Evolutionary conservation across 2,113 vertebrate genomes (phyloP).

Genomic region (Leptobrachium leishanense): DNA sequence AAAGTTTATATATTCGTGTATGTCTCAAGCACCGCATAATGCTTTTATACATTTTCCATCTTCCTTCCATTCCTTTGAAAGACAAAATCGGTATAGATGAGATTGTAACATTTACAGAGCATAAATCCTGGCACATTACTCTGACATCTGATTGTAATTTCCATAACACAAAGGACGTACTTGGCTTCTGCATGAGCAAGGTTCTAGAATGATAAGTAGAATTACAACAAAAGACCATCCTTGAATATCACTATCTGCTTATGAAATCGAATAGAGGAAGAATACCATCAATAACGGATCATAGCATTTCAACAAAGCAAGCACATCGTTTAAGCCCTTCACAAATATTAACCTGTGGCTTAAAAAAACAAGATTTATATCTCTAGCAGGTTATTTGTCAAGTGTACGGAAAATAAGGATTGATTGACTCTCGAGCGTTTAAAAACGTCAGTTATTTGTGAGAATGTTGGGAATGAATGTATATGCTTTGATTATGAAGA

Average conservation of each 20-base stretch:
- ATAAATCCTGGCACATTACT: not conserved
- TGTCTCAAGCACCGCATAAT: no score
- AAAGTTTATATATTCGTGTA: no score
- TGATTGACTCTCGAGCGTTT: no score
- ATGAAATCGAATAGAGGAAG: not conserved
- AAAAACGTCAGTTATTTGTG: no score
- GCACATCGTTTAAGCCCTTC: not conserved
- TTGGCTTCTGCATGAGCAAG: not conserved
- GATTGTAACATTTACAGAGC: not conserved
- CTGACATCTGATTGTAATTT: not conserved
- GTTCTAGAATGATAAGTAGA: conserved; percentile 8
- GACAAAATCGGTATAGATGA: not conserved
- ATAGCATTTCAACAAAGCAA: not conserved
- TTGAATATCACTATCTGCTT: not conserved
- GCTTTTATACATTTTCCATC: not conserved
- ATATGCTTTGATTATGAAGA: no score
- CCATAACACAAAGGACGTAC: not conserved
- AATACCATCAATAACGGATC: not conserved
- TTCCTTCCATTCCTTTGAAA: not conserved
- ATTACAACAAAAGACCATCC: not conserved
- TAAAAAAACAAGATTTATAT: not conserved
- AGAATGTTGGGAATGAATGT: no score
- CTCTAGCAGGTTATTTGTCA: not conserved
- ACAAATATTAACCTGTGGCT: conserved; percentile 7
- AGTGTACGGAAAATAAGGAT: not conserved